Base-by-base conservation (phyloP, 2,113 vertebrate genomes). In the Myrmophylax atrothorax region DNA sequence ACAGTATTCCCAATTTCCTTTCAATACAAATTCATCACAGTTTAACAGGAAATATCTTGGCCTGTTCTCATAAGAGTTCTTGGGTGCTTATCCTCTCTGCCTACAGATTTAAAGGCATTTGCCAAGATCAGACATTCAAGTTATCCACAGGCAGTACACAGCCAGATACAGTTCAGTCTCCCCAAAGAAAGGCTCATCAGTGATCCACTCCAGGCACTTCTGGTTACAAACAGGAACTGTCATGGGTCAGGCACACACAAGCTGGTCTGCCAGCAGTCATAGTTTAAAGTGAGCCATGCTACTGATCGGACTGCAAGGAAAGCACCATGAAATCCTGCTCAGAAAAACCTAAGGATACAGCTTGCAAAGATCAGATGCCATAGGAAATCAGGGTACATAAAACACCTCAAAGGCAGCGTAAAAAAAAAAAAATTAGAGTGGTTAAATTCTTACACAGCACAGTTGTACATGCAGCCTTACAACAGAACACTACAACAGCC, bases 241-340 rank as follows among this genome's bases (percentile, higher is more conserved):
- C 37, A 16, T 2, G 0, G 22, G 16, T 24, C 23, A 53, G 16
- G 16, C 46, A 72, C 23, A 8, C 3, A 3, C 3, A 5, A 68
- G 55, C 29, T 35, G 20, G 12, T 68, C 10, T 33, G 55, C 53
- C 52, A 55, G 59, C 40, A 1, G 29, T 10, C 37, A 66, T 2
- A 33, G 18, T 12, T 44, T 3, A 58, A 13, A 52, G 49, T 12
- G 11, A 62, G 37, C 28, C 16, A 16, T 2, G 3, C 26, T 42
- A 26, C 31, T 19, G 12, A 44, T 47, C 16, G 12, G 22, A 47
- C 5, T 16, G 3, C 16, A 44, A 73, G 40, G 18, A 64, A 44
- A 87, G 14, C 33, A 50, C 44, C 7, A 1, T 13, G 50, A 40
- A 58, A 25, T 47, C 31, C 44, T 2, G 3, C 33, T 35, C 26